Base-by-base conservation (phyloP, 1,140 invertebrate species). In the Solenopsis fugax region DNA sequence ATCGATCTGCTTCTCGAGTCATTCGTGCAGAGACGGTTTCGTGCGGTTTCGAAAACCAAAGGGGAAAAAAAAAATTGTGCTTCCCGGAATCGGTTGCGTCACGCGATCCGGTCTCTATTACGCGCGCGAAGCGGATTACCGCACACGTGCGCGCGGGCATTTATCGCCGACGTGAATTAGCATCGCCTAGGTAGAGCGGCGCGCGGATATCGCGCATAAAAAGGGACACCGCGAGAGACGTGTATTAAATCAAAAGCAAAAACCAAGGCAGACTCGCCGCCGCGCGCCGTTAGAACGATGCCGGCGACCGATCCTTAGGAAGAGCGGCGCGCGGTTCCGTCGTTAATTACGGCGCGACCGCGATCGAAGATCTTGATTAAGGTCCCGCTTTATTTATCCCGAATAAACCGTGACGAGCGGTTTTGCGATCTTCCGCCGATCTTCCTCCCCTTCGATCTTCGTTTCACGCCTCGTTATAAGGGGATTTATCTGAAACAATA, bases 41-140 rank as follows among this genome's bases (percentile, higher is more conserved):
- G 24, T 34, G 41, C 16, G 54, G 24, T 60, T 75, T 73, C 34
- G 18, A 9, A 16, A 52, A 16, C n/a, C 10, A n/a, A 10, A 50
- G 62, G 65, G 12, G 24, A 71, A 54, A 56, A 7, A 16, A 13
- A 21, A 21, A 67, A 54, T 78, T 62, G 64, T 6, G 18, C 24
- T 77, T 90, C 58, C 85, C 85, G 85, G 88, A 78, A 87, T 89
- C 48, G n/a, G 64, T 90, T 90, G 60, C 86, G 80, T 88, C 88
- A 88, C 56, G 50, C 62, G 34, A 60, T 54, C n/a, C n/a, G 48
- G 60, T 80, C 88, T 89, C 88, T 58, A 21, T 41, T 89, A 88
- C 88, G 81, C 80, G 88, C 69, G 88, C 69, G 41, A 89, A 45
- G 88, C 81, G 87, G 85, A 92, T 92, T 90, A 91, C 84, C 82